phyloP scores from a whole-genome alignment of 2,797 vertebrate genomes.

The Bovichtus diacanthus region DNA sequence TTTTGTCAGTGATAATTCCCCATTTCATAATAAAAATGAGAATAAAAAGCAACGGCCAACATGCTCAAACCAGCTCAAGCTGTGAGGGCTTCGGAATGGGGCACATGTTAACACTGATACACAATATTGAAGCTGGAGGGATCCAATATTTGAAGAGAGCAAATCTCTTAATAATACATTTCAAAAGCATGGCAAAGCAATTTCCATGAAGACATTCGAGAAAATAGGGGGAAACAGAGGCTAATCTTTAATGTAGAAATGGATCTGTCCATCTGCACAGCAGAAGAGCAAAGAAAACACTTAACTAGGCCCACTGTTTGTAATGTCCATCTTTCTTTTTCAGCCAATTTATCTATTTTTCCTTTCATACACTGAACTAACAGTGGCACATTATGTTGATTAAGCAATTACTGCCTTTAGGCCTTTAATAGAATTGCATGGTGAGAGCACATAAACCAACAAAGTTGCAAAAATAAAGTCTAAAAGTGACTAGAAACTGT shows the following conservation, averaged over 20 bases:
- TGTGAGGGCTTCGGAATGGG: background rate
- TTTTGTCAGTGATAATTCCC: background rate
- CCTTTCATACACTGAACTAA: background rate
- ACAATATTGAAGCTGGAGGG: background rate
- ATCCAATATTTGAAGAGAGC: background rate
- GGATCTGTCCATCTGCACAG: conserved; percentile 7
- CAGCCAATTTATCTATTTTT: background rate
- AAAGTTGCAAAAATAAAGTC: background rate
- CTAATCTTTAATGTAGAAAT: conserved; percentile 4
- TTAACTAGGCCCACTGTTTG: background rate
- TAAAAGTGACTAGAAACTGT: background rate
- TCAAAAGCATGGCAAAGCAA: background rate
- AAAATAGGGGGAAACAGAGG: conserved; percentile 1
- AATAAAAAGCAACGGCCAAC: background rate
- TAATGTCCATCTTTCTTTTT: background rate
- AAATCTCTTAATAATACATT: conserved; percentile 1
- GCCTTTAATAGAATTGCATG: background rate
- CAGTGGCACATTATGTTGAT: background rate
- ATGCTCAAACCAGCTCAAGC: background rate
- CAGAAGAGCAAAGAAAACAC: conserved; percentile 5
- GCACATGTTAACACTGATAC: too few relatives aligned
- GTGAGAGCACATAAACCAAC: background rate
- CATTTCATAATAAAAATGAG: too few relatives aligned
- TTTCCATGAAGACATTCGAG: background rate
- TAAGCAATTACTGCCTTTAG: background rate